Base-by-base conservation (phyloP, 2,888 invertebrate species). In the Drosophila mercatorum region DNA sequence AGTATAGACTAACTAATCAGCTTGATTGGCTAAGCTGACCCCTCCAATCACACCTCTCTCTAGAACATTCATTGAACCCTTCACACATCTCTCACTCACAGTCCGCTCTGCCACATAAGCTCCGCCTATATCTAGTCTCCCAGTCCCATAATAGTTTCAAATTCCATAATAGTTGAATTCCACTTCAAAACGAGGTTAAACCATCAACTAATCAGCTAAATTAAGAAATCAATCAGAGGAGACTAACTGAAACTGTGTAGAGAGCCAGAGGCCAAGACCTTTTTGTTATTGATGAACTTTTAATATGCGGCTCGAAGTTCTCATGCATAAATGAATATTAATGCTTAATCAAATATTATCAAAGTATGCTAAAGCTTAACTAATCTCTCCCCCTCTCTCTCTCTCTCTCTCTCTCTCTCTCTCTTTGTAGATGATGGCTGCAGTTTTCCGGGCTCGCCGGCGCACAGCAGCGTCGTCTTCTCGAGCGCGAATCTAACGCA, bases 391-490 rank as follows among this genome's bases (percentile, higher is more conserved):
- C 31, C 14, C 46, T 52, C 17, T 44, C 47, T 58, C 3, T 43
- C 56, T 46, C 43, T n/a, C n/a, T 46, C 22, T 28, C 46, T 11
- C 55, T 41, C 31, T 56, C 3, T 44, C 1, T 49, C 8, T 34
- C 8, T 72, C 12, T 49, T 22, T 43, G 3, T 81, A 93, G 93
- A 91, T 84, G 80, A 80, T 60, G 64, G 85, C 58, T 98, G 98
- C 92, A 95, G 96, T 80, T 98, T 97, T 93, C 98, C 98, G 0
- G 98, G 98, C 11, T 96, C 97, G 0, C 98, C 98, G 11, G 97
- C 98, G 2, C 98, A 98, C 93, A 96, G 96, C 65, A 94, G 94
- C 52, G 96, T 98, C 43, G 94, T 95, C 28, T 97, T 98, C 93
- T 95, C 96, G 26, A 95, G 95, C 88, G 95, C 95, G 47, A 93